A percentile compares a stretch with the other conserved stretches of the same genome.
Evolutionary conservation across 2,888 invertebrate genomes (phyloP).

Genomic region (Gryllus longicercus): DNA sequence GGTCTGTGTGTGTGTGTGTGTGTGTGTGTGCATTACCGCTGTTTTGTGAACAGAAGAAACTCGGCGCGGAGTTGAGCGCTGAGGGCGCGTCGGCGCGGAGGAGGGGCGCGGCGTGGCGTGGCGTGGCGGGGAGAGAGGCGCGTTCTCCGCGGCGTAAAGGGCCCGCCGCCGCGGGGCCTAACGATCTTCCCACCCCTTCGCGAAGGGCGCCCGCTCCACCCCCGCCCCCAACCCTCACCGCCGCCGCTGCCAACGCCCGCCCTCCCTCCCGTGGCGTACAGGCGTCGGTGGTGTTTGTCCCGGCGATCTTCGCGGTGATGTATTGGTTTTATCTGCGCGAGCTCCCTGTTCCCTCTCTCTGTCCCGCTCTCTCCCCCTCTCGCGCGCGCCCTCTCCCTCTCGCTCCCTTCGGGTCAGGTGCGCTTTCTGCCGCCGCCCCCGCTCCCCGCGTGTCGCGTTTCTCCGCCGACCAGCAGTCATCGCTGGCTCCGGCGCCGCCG

Average conservation of each 20-base stretch:
- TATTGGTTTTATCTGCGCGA: constrained; percentile 7
- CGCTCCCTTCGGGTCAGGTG: not conserved
- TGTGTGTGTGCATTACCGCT: too few relatives aligned
- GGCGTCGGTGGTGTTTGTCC: not conserved
- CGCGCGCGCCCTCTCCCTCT: not conserved
- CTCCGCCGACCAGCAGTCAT: not conserved
- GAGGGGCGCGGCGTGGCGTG: too few relatives aligned
- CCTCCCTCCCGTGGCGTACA: not conserved
- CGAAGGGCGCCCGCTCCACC: not conserved
- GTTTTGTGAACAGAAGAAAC: too few relatives aligned
- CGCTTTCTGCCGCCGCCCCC: not conserved
- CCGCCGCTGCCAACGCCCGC: not conserved
- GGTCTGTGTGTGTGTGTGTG: too few relatives aligned
- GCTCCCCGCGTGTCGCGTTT: not conserved
- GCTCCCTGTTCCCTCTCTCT: not conserved
- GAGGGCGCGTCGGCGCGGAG: too few relatives aligned
- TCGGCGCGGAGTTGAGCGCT: too few relatives aligned
- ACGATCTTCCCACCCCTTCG: too few relatives aligned
- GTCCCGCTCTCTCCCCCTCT: not conserved
- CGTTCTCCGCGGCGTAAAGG: too few relatives aligned
- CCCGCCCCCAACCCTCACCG: not conserved
- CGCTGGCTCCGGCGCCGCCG: not conserved
- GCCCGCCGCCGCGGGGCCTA: too few relatives aligned
- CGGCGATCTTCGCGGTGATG: not conserved
- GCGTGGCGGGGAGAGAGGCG: too few relatives aligned